A percentile compares a stretch with the other conserved stretches of the same genome.
Conservation (phyloP, 2,113 vertebrate species). For the Petrocephalus zakoni region DNA sequence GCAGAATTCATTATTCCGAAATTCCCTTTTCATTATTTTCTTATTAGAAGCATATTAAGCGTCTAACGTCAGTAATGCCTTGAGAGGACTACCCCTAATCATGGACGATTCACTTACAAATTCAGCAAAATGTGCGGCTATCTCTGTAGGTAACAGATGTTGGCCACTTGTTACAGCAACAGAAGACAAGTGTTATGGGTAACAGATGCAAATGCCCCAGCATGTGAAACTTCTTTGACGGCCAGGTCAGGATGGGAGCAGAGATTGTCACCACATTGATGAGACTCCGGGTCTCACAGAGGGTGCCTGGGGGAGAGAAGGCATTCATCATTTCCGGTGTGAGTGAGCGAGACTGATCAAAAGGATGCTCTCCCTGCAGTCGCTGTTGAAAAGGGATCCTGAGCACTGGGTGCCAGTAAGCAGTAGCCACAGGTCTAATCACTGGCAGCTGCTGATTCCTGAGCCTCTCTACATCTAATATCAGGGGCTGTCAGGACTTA, state of each 20-base stretch:
- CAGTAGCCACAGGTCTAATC: not conserved
- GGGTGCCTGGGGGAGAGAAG: not conserved
- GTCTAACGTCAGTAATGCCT: not conserved
- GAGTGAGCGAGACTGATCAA: not conserved
- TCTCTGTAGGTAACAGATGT: not conserved
- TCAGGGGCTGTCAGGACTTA: not conserved
- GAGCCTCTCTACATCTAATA: not conserved
- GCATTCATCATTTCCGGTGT: not conserved
- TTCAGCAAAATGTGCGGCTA: not conserved
- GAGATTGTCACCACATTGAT: not conserved
- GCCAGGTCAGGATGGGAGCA: not conserved
- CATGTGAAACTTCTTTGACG: not conserved
- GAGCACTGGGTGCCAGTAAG: not conserved
- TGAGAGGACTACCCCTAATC: not conserved
- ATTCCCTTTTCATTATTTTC: constrained; percentile 53
- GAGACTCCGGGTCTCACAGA: not conserved
- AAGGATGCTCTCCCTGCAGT: not conserved
- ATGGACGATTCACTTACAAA: not conserved
- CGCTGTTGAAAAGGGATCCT: not conserved
- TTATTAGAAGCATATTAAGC: constrained; percentile 14
- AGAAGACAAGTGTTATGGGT: not conserved
- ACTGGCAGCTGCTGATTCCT: not conserved
- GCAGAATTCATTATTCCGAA: constrained; percentile 64
- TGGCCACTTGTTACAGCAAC: not conserved
- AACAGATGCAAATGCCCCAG: not conserved